phyloP scores from a whole-genome alignment of 2,113 vertebrate species.

The Colius striatus region DNA sequence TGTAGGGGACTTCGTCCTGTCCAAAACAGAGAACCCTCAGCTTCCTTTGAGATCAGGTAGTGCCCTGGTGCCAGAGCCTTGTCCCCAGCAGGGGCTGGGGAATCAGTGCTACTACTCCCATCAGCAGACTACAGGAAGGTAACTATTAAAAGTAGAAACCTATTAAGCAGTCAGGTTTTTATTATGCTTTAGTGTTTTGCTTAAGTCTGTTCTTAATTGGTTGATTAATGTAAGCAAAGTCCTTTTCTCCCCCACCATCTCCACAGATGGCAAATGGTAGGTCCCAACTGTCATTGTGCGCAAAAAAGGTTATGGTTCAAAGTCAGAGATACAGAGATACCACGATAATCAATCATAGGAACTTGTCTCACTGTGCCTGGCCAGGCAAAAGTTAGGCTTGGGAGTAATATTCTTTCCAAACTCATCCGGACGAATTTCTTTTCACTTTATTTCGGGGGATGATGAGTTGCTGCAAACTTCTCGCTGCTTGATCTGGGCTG shows the following conservation, averaged over 20 bases:
- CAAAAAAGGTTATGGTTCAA: slow-evolving; percentile 85
- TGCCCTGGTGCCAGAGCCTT: background rate
- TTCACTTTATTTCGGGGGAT: background rate
- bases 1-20: background rate
- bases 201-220: slow-evolving; percentile 81
- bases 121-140: slow-evolving; percentile 69
- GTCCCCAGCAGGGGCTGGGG: accelerated
- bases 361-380: slow-evolving; percentile 77
- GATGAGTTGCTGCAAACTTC: slow-evolving; percentile 38
- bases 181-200: slow-evolving; percentile 80
- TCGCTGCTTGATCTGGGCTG: background rate
- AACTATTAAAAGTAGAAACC: slow-evolving; percentile 75
- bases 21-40: background rate
- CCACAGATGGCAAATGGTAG: slow-evolving; percentile 83
- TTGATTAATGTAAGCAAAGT: slow-evolving; percentile 81
- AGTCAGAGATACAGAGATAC: slow-evolving; percentile 85
- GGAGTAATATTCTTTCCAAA: slow-evolving; percentile 38
- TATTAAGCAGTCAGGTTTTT: slow-evolving; percentile 79
- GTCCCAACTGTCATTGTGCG: slow-evolving; percentile 79
- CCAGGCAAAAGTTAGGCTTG: slow-evolving; percentile 80
- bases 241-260: slow-evolving; percentile 74
- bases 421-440: slow-evolving; percentile 18
- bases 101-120: slow-evolving; percentile 23
- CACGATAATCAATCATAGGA: slow-evolving; percentile 82
- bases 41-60: background rate